Conservation (phyloP, 2,113 vertebrate species). For the Otis tarda region DNA sequence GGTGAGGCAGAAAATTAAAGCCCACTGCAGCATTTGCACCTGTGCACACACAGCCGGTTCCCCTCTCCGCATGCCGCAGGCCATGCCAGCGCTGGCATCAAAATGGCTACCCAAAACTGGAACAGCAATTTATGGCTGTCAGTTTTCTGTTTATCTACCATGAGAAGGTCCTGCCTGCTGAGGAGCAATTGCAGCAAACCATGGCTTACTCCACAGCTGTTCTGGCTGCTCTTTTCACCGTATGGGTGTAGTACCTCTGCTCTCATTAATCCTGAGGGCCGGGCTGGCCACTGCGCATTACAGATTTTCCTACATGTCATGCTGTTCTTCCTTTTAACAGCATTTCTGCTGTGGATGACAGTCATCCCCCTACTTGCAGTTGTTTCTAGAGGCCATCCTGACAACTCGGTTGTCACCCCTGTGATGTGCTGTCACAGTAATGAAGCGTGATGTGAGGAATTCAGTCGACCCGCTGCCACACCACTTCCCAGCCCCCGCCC, state of each 20-base stretch:
- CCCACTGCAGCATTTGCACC: neutral
- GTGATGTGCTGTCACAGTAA: neutral
- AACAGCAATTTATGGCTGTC: neutral
- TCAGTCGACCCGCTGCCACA: rapidly evolving
- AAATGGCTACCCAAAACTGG: neutral
- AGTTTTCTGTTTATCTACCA: neutral
- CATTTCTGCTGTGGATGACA: rapidly evolving
- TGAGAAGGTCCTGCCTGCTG: neutral
- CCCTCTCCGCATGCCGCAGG: rapidly evolving
- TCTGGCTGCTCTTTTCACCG: neutral
- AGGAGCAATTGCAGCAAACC: neutral
- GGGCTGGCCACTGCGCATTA: rapidly evolving
- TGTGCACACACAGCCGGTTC: neutral
- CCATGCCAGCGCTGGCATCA: neutral
- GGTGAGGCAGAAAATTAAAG: neutral
- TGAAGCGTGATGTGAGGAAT: neutral
- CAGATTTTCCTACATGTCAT: neutral
- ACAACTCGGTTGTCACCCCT: neutral
- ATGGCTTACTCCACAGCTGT: neutral
- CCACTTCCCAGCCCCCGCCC: rapidly evolving
- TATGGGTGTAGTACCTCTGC: neutral
- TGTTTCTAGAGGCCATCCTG: neutral
- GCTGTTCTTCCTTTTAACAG: neutral
- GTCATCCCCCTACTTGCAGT: rapidly evolving
- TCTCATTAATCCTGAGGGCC: neutral